Conservation (phyloP, 2,888 invertebrate genomes). For the Deilephila elpenor region DNA sequence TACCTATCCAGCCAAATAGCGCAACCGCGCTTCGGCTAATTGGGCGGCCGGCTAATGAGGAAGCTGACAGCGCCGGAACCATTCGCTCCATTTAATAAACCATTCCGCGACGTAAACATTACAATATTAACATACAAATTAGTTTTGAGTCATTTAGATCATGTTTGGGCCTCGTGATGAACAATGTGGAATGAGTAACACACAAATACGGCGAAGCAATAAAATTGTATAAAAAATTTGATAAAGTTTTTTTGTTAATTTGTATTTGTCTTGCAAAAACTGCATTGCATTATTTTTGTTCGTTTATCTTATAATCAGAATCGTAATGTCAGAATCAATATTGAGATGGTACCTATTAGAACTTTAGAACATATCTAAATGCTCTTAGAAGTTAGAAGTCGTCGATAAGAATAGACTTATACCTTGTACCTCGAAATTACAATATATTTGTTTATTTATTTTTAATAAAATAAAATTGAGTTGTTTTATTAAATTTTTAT, state of each 20-base stretch:
- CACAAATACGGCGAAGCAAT: background rate
- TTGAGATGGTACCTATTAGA: too few relatives aligned
- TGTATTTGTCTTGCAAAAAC: too few relatives aligned
- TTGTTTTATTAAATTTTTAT: background rate
- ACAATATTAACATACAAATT: constrained; percentile 42
- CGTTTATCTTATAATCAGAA: too few relatives aligned
- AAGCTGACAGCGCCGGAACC: constrained; percentile 81
- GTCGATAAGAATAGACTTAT: too few relatives aligned
- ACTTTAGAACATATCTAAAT: too few relatives aligned
- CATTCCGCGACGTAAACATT: constrained; percentile 75
- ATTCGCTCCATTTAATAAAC: constrained; percentile 77
- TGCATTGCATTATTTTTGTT: too few relatives aligned
- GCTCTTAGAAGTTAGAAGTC: too few relatives aligned
- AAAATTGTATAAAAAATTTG: too few relatives aligned
- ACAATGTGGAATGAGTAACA: background rate
- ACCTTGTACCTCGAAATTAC: too few relatives aligned
- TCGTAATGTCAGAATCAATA: too few relatives aligned
- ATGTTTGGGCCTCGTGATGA: background rate
- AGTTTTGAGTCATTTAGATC: constrained; percentile 25
- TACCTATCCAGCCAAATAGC: constrained; percentile 71
- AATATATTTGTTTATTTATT: too few relatives aligned
- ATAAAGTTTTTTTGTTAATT: too few relatives aligned
- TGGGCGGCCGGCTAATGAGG: constrained; percentile 80
- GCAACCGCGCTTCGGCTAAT: constrained; percentile 62
- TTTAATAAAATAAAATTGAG: background rate